Conservation (phyloP, 2,888 invertebrate species). For the Diogma glabrata region DNA sequence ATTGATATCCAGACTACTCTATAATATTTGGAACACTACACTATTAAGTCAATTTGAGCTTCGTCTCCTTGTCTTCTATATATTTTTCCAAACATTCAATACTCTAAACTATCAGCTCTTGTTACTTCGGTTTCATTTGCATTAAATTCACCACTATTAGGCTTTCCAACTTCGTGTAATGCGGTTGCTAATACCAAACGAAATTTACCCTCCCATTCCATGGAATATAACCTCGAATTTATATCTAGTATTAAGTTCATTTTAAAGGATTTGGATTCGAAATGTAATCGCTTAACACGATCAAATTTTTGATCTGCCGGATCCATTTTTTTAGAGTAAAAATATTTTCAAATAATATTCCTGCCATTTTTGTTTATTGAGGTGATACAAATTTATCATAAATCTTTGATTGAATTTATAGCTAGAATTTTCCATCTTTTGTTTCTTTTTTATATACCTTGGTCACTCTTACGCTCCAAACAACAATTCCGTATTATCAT, state of each 20-base stretch:
- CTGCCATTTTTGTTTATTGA: no score
- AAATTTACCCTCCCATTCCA: no score
- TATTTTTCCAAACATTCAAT: constrained; percentile 87
- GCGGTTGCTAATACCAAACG: constrained; percentile 93
- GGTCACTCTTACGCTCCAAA: no score
- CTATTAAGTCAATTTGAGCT: constrained; percentile 71
- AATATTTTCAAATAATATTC: constrained; percentile 92
- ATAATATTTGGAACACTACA: no score
- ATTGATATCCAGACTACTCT: no score
- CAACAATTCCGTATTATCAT: no score
- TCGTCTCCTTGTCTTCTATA: constrained; percentile 93
- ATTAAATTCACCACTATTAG: constrained; percentile 90
- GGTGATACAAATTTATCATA: no score
- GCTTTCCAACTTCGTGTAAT: constrained; percentile 42
- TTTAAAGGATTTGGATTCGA: constrained; percentile 99
- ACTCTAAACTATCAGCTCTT: constrained; percentile 94
- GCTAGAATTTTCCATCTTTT: no score
- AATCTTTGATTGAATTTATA: no score
- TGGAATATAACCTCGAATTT: constrained; percentile 95
- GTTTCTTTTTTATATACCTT: no score
- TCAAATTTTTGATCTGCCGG: no score
- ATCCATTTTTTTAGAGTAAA: constrained; percentile 98
- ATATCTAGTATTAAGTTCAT: constrained; percentile 99
- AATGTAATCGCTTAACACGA: no score
- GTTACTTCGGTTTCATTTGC: constrained; percentile 79